Evolutionary conservation across 2,797 vertebrate genomes (phyloP), one percentile per base, ranked within the genome.

Genomic region (Psittacula echo): DNA sequence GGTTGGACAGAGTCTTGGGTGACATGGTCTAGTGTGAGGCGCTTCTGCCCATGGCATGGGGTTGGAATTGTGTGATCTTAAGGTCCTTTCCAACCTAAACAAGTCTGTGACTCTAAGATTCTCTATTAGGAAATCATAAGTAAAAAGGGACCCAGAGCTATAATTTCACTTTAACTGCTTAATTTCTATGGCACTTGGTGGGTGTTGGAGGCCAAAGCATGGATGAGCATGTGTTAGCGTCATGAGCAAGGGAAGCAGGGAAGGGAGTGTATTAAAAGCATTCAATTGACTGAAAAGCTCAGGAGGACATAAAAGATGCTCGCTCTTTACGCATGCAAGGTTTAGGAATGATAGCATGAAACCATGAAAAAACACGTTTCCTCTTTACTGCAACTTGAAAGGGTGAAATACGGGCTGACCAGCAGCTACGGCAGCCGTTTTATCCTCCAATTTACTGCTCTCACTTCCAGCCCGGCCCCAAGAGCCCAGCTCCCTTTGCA

Each of bases 391-490:
- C 80, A 47, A 26, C 88, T 85, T 44, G 56, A 51, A 87, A 62
- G 53, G 64, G 56, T 93, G 92, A 93, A 94, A 90, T 90, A 42
- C 0, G 16, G 83, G 83, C 93, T 84, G 86, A 78, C 77, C 93
- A 86, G 88, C 88, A 81, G 86, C 86, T 48, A 19, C 54, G 1
- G 58, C 80, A 86, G 53, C 48, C 1, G 7, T 65, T 90, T 90
- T 87, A 93, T 94, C 90, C 90, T 87, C 71, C 92, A 29, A 90
- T 96, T 96, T 96, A 94, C 86, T 90, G 86, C 90, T 79, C 88
- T 90, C 90, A 56, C 88, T 91, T 41, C 54, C 77, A 81, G 87
- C 62, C 83, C 22, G 64, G 88, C 86, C 94, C 90, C 5, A 0
- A 62, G 80, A 91, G 93, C 73, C 66, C 0, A 0, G n/a, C 71